Conservation (phyloP, 2,888 invertebrate species). For the Papilio demoleus region DNA sequence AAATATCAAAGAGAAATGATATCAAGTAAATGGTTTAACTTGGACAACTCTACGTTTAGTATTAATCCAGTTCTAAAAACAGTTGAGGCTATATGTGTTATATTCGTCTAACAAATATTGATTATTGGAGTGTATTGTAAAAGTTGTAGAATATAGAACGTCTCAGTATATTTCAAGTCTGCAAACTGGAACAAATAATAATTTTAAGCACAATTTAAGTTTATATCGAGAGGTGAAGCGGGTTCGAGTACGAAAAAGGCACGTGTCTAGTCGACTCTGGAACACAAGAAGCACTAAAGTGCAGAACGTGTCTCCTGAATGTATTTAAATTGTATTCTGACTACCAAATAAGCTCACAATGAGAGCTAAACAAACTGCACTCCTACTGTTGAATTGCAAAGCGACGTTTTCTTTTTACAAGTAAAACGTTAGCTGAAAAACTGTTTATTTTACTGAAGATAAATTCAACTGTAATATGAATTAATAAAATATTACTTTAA, state of each 20-base stretch:
- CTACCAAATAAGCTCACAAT: slow-evolving; percentile 14
- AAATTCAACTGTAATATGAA: no score
- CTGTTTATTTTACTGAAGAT: no score
- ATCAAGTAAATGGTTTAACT: no score
- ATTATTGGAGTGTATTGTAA: no score
- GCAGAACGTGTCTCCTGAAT: slow-evolving; percentile 5
- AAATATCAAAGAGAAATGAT: neutral
- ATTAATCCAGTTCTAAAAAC: no score
- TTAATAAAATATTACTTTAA: neutral
- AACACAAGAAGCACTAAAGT: neutral
- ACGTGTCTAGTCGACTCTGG: neutral
- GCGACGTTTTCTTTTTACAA: slow-evolving; percentile 1
- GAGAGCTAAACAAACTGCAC: slow-evolving; percentile 17
- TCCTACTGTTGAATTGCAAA: slow-evolving; percentile 10
- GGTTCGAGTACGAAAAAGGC: neutral
- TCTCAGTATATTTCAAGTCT: no score
- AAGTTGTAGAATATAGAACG: neutral
- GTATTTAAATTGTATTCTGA: slow-evolving; percentile 14
- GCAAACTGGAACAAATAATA: neutral
- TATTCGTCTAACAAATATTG: no score
- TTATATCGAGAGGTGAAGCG: neutral
- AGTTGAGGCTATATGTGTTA: no score
- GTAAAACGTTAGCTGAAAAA: neutral
- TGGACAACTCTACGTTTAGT: no score
- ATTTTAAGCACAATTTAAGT: neutral